Evolutionary conservation across 2,113 vertebrate genomes (phyloP).

Genomic region (Eretmochelys imbricata): DNA sequence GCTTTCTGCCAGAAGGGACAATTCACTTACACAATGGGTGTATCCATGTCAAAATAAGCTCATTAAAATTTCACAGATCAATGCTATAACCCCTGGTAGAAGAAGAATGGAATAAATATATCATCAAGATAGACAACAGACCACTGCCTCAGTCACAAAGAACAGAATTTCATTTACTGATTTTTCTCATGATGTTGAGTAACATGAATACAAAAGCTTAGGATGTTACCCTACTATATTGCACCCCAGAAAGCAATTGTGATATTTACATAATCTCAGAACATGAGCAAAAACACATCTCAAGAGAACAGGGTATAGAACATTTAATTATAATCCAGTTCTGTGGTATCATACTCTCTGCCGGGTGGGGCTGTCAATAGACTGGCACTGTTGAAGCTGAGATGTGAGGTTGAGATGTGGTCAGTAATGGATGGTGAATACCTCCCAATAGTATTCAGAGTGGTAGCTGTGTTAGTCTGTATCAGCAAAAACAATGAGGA

Average conservation of each 20-base stretch:
- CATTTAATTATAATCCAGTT: neutral
- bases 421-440: neutral
- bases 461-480: too few relatives aligned
- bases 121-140: neutral
- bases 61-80: neutral
- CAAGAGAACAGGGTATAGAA: neutral
- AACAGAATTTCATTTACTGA: neutral
- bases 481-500: too few relatives aligned
- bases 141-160: neutral
- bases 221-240: neutral
- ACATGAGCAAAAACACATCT: neutral
- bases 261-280: neutral
- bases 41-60: neutral
- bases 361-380: neutral
- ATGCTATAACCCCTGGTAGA: neutral
- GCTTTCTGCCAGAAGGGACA: neutral
- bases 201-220: neutral
- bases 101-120: neutral
- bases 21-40: neutral
- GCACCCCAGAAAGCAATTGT: neutral
- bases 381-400: neutral
- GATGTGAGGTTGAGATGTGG: neutral
- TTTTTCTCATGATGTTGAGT: neutral
- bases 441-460: neutral
- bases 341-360: rapidly evolving